Conservation (phyloP, 2,797 vertebrate species). For the Chaenodraco wilsoni region DNA sequence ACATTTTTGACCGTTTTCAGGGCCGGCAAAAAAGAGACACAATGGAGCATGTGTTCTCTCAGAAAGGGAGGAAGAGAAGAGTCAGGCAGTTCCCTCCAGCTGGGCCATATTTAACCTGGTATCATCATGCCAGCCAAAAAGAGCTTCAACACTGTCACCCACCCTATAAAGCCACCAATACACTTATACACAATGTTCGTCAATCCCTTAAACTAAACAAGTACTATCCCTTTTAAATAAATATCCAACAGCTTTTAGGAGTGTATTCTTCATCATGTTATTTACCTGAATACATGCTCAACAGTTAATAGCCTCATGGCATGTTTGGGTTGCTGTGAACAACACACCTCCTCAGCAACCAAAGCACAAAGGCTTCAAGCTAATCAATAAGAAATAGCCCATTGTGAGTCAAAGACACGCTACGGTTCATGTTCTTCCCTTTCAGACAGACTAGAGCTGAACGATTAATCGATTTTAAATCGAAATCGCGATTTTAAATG, state of each 20-base stretch:
- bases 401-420: conserved; percentile 55
- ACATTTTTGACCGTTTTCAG: conserved; percentile 50
- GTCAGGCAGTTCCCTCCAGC: conserved; percentile 73
- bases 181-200: conserved; percentile 1
- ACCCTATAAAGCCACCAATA: conserved; percentile 27
- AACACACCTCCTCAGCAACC: conserved; percentile 29
- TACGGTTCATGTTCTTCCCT: conserved; percentile 45
- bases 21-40: conserved; percentile 50
- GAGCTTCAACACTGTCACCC: conserved; percentile 49
- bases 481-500: too few relatives aligned
- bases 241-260: not conserved
- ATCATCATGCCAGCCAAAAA: conserved; percentile 51
- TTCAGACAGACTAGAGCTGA: conserved; percentile 37
- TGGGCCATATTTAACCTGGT: conserved; percentile 78
- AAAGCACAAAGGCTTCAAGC: conserved; percentile 23
- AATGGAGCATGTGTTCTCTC: conserved; percentile 74
- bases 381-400: conserved; percentile 59
- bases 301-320: not conserved
- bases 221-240: not conserved
- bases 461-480: too few relatives aligned
- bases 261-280: not conserved
- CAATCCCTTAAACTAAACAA: not conserved
- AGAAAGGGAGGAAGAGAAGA: conserved; percentile 64
- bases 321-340: conserved; percentile 10
- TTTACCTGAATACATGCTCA: not conserved